Conservation (phyloP, 2,797 vertebrate genomes). For the Chromobotia macracanthus region DNA sequence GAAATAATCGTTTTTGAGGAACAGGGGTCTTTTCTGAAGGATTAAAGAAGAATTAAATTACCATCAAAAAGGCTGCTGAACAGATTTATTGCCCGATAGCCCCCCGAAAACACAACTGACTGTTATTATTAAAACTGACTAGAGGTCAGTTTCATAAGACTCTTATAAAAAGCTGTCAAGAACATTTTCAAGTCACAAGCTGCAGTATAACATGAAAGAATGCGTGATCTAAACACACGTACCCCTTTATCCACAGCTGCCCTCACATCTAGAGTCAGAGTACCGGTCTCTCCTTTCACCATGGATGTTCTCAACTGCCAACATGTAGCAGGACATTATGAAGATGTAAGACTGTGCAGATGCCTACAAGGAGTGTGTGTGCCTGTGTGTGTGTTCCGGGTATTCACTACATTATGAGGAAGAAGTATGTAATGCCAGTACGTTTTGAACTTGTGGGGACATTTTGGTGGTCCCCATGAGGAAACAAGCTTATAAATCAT, state of each 20-base stretch:
- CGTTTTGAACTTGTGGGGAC: no score
- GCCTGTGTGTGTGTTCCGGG: background rate
- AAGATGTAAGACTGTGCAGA: background rate
- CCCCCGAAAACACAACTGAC: background rate
- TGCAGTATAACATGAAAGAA: background rate
- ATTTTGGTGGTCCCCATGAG: no score
- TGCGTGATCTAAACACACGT: conserved; percentile 68
- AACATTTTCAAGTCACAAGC: no score
- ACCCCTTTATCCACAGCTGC: conserved; percentile 90
- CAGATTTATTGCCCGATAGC: no score
- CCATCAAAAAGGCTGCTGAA: no score
- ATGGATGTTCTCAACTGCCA: conserved; percentile 91
- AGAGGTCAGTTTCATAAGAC: no score
- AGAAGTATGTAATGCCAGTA: no score
- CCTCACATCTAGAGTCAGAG: conserved; percentile 82
- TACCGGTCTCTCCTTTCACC: conserved; percentile 91
- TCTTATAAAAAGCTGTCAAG: no score
- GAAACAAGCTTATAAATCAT: no score
- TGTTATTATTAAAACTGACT: no score
- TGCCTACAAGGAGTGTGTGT: background rate
- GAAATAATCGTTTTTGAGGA: conserved; percentile 91
- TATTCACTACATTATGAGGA: no score
- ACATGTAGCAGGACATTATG: conserved; percentile 18
- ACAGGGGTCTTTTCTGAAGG: conserved; percentile 88
- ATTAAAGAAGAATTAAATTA: conserved; percentile 28